Percentiles rank a stretch among this genome's conserved stretches.
These are phyloP conservation scores for Chrysogorgia sp. DNA, from an alignment of 92 coral and sea anemone species.

Conservation along the genomic window DNA sequence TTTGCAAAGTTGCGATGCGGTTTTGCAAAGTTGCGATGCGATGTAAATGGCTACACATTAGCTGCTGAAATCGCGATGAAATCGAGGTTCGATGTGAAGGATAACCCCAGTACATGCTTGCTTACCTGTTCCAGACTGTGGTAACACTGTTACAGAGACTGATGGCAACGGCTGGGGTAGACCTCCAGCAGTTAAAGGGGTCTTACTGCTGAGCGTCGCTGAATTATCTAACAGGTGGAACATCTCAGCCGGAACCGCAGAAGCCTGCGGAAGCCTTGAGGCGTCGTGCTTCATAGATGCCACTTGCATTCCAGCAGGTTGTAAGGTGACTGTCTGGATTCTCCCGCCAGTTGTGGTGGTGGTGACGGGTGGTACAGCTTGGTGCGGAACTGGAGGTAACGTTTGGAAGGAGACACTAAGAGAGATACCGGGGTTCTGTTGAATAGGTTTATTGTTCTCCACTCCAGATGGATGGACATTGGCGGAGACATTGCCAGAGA, in stretches of 20 bases:
- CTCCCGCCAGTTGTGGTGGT: slow-evolving; percentile 23
- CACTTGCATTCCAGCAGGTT: slow-evolving; percentile 13
- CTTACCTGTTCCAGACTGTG: slow-evolving; percentile 62
- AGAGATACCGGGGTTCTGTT: slow-evolving; percentile 38
- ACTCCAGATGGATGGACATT: slow-evolving; percentile 14
- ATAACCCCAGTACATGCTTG: background rate
- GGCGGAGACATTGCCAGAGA: slow-evolving; percentile 40
- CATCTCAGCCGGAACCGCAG: background rate
- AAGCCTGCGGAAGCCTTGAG: slow-evolving; percentile 4
- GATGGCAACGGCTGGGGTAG: slow-evolving; percentile 35
- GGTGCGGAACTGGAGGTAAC: slow-evolving; percentile 12
- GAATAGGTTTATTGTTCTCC: slow-evolving; percentile 25
- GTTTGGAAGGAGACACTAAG: slow-evolving; percentile 52
- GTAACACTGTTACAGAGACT: slow-evolving; percentile 45
- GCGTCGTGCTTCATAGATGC: slow-evolving; percentile 17
- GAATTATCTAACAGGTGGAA: background rate
- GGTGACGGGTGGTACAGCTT: background rate
- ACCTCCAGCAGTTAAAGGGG: slow-evolving; percentile 16
- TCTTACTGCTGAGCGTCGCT: background rate
- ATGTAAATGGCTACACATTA: too few relatives aligned
- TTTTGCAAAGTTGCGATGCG: too few relatives aligned
- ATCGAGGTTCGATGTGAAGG: too few relatives aligned
- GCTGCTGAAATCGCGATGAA: too few relatives aligned
- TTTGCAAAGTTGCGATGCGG: too few relatives aligned
- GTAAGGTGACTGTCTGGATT: slow-evolving; percentile 37